Conservation (phyloP, 1,140 invertebrate species). For the Dufourea novaeangliae region DNA sequence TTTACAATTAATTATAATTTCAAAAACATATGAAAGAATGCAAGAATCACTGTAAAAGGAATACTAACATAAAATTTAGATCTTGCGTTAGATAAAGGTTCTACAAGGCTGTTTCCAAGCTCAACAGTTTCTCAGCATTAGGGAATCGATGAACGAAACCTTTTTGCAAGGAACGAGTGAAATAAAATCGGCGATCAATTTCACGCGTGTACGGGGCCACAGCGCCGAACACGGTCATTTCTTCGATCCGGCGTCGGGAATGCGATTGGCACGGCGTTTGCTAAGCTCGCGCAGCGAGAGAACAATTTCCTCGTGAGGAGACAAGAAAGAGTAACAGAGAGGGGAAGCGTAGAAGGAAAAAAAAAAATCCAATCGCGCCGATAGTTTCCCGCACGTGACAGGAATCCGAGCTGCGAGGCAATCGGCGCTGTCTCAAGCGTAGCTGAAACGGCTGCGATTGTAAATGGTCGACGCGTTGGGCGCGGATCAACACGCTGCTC, state of each 20-base stretch:
- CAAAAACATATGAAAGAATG: too few species aligned
- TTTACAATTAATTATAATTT: too few species aligned
- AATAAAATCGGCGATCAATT: slow-evolving; percentile 27
- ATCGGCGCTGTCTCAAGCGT: slow-evolving; percentile 11
- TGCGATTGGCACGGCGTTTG: slow-evolving; percentile 62
- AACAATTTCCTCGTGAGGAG: slow-evolving; percentile 59
- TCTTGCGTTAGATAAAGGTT: too few species aligned
- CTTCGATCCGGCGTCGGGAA: slow-evolving; percentile 51
- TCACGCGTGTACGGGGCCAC: not conserved
- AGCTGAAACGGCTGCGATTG: slow-evolving; percentile 14
- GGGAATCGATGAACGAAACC: not conserved
- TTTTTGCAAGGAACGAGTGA: not conserved
- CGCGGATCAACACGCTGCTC: slow-evolving; percentile 36
- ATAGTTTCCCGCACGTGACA: slow-evolving; percentile 72
- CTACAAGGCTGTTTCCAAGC: too few species aligned
- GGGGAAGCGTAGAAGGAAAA: not conserved
- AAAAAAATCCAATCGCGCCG: slow-evolving; percentile 61
- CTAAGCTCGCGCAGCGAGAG: slow-evolving; percentile 50
- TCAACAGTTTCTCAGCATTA: too few species aligned
- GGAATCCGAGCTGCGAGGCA: slow-evolving; percentile 66
- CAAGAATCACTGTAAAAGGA: too few species aligned
- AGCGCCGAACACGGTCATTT: slow-evolving; percentile 31
- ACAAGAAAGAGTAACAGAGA: not conserved
- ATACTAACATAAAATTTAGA: too few species aligned
- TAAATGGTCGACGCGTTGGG: not conserved